Evolutionary conservation across 2,888 invertebrate genomes (phyloP), one percentile per base, ranked within the genome.

Genomic region (Habroteleia sp.): DNA sequence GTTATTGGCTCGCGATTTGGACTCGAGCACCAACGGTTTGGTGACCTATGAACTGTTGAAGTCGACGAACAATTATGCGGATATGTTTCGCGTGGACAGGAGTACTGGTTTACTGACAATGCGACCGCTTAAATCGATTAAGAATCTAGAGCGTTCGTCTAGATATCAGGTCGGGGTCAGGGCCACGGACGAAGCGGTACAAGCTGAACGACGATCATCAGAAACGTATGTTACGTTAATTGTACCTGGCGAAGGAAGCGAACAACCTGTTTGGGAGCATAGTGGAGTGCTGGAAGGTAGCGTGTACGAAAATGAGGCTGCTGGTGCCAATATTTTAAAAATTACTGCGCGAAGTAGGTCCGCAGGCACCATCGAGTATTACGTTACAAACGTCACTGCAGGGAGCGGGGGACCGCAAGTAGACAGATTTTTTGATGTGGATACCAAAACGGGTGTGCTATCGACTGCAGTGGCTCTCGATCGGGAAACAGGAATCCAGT

Each of bases 161-260:
- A 92, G 94, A 52, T 96, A 96, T 90, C 94, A 94, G 82, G 90
- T 97, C 33, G 94, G 95, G 0, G 93, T 97, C 37, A 93, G 96
- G 82, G 97, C 97, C 1, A 96, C 96, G 4, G 97, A 97, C 87
- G 97, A 97, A 87, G 97, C 97, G 0, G 96, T 96, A 1, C 93
- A 96, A 83, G 94, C 94, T 79, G 96, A 96, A 86, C 92, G 96
- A 72, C 93, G 94, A 88, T 95, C 95, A 74, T 94, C 96, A 1
- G 96, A 97, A 87, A 94, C 95, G 0, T 95, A 96, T 85, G 90
- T 97, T 39, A 96, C 95, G 2, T 91, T 97, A 60, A 93, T 97
- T 68, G 92, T 94, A 77, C 91, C 93, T 6, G 92, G 92, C 20
- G 90, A 90, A 35, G 91, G 91, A 52, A 82, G 82, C 44, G 86